Evolutionary conservation across 2,888 invertebrate genomes (phyloP), one percentile per base, ranked within the genome.

Genomic region (Bugulina stolonifera): DNA sequence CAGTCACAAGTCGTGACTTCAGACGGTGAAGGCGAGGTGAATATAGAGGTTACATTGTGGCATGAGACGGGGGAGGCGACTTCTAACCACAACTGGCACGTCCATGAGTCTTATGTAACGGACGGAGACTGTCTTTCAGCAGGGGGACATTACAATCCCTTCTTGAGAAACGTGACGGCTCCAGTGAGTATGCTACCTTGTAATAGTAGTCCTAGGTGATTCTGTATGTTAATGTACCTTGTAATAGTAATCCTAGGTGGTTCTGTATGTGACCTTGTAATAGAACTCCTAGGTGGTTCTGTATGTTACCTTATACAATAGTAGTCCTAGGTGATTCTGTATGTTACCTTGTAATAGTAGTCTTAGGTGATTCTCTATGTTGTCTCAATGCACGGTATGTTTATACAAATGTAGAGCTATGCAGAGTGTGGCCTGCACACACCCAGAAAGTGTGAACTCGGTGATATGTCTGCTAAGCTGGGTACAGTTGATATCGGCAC

Each of bases 81-180:
- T 3, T 74, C 76, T 1, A 82, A 82, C 32, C 87, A 86, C 77
- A 87, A 93, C 77, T 95, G 94, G 94, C 91, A 91, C 23, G 87
- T 94, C 18, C 93, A 94, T 81, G 89, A 74, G 2, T 75, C 76
- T 52, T 87, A 91, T 0, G 92, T 93, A 0, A 93, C 92, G n/a
- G 29, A 14, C 54, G 54, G 18, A 72, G 69, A 73, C 1, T 81
- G 94, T 81, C 84, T 91, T 10, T 92, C 92, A 78, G 88, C 93
- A 0, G 93, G 93, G 77, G 91, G 89, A n/a, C 90, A 91, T 69
- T 96, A 90, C 88, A 93, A 96, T 84, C 95, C 95, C 0, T 89
- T 89, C 78, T 88, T 89, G 5, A 64, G 14, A 64, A n/a, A 64
- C 71, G 89, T 93, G 0, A 89, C 89, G 80, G 87, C 88, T 2